These are phyloP conservation scores for Fragariocoptes setiger DNA, from an alignment of 1,140 invertebrate genomes.

Conservation along the genomic window DNA sequence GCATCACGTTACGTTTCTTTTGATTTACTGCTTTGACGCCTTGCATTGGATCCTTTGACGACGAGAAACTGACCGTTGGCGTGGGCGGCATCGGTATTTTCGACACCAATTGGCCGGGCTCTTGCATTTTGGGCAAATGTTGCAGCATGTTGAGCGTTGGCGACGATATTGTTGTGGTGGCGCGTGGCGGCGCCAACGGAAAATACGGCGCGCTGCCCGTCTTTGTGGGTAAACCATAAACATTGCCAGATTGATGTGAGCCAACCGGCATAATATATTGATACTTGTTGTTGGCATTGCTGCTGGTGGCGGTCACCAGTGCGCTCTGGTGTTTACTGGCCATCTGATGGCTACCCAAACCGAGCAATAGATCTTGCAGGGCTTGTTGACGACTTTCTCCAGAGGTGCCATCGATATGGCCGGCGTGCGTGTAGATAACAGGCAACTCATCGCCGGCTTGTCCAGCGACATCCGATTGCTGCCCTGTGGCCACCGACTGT, in stretches of 20 bases:
- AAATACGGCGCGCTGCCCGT: neutral
- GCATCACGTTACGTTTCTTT: neutral
- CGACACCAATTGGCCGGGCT: neutral
- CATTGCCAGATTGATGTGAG: neutral
- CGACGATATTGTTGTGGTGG: neutral
- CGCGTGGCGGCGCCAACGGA: neutral
- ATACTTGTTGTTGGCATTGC: neutral
- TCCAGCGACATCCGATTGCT: no score
- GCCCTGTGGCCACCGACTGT: no score
- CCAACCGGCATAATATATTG: no score
- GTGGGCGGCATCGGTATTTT: neutral
- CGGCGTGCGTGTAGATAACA: no score
- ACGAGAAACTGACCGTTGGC: neutral
- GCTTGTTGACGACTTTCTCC: no score
- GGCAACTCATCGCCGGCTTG: no score
- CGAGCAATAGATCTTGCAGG: no score
- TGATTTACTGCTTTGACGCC: neutral
- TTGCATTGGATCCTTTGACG: neutral
- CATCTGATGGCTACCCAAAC: no score
- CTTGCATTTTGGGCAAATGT: neutral
- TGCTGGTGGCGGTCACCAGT: neutral
- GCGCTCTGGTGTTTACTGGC: neutral
- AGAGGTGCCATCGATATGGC: no score
- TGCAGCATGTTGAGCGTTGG: neutral
- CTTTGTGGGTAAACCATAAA: neutral